Base-by-base conservation (phyloP, 1,140 invertebrate genomes). In the Drosophila guanche region DNA sequence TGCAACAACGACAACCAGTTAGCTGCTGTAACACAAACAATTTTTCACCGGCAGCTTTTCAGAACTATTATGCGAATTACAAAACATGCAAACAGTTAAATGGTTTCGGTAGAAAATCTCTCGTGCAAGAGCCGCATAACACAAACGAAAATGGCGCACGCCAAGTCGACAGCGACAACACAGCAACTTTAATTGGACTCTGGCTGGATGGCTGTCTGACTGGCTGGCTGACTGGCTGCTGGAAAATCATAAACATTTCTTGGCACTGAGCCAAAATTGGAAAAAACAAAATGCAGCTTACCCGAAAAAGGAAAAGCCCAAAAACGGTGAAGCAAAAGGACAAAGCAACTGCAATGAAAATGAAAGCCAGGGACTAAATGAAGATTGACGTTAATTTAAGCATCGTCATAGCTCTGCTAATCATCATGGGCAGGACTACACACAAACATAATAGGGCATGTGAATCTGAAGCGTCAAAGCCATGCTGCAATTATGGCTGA, bases 181-280 rank as follows among this genome's bases (percentile, higher is more conserved):
- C 27, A 48, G 41, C 27, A 58, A 56, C 41, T 53, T 65, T 76
- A 76, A 76, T 76, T 76, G 73, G 62, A 67, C 61, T 22, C 52
- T 56, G 51, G 50, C 27, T 60, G 33, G 33, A 37, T 37, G 10
- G 33, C 33, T 37, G 10, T 10, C 33, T 20, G 16, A 20, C 16
- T 37, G 33, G 33, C 33, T 37, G 10, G 25, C 25, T 27, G 25
- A 27, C 25, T 27, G 25, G 33, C 33, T 61, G 52, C 63, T 68
- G 71, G 12, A 43, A 57, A 75, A 78, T 67, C 68, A 72, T 71
- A 72, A 77, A 72, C 61, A 77, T 61, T 77, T 58, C 47, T 78
- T 77, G 74, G 76, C 55, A 20, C 41, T 46, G 37, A 67, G 63
- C 76, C 76, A 78, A 66, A 58, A 67, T 25, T 12, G 42, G 5